These are phyloP conservation scores for Tetramorium parvispinum DNA, from an alignment of 1,140 invertebrate species.

Conservation along the genomic window DNA sequence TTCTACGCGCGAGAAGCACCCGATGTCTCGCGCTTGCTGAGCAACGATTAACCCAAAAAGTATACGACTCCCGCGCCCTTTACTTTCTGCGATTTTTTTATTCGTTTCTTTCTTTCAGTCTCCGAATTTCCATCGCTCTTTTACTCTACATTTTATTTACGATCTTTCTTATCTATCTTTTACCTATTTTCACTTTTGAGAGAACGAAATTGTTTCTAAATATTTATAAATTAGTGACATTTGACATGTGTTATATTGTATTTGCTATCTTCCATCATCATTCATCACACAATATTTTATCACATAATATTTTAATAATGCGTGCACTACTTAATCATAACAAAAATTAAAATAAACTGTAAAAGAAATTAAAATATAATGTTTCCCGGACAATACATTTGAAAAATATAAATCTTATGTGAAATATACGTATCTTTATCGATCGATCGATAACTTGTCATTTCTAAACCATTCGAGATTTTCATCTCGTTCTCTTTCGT, in stretches of 20 bases:
- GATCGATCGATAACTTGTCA: background rate
- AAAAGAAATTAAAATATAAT: background rate
- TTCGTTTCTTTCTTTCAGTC: background rate
- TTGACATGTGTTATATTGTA: background rate
- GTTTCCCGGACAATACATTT: background rate
- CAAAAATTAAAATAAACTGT: background rate
- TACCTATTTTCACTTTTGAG: background rate
- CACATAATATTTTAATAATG: too few relatives aligned
- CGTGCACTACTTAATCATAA: background rate
- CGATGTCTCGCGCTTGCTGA: constrained; percentile 73
- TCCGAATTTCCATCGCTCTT: background rate
- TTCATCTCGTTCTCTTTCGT: background rate
- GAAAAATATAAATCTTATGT: background rate
- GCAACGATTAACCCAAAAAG: constrained; percentile 78
- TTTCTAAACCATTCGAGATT: background rate
- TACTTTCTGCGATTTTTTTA: constrained; percentile 36
- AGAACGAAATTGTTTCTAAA: background rate
- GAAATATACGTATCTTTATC: background rate
- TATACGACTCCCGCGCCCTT: constrained; percentile 62
- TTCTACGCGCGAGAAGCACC: constrained; percentile 62
- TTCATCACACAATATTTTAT: too few relatives aligned
- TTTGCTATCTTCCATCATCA: too few relatives aligned
- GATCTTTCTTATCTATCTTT: background rate
- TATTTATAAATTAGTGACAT: background rate
- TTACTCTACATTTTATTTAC: constrained; percentile 7